Conservation (phyloP, 2,113 vertebrate species). For the Paradoxurus hermaphroditus region DNA sequence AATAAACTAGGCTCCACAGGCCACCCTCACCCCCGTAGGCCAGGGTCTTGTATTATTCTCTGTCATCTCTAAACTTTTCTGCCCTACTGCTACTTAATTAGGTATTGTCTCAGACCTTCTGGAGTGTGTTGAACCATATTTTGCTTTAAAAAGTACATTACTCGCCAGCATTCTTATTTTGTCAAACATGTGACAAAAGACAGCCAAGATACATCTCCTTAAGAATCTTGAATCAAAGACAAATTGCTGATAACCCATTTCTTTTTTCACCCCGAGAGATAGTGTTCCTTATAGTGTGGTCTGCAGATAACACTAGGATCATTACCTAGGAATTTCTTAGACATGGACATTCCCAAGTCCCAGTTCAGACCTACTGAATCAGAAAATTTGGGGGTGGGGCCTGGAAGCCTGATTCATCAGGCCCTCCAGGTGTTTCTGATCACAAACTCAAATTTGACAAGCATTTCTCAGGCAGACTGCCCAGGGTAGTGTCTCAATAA, state of each 20-base stretch:
- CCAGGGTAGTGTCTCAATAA: not conserved
- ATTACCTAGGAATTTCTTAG: not conserved
- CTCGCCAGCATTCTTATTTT: not conserved
- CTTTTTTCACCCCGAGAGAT: not conserved
- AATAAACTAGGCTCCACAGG: not conserved
- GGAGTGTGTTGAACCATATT: not conserved
- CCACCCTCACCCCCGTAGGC: fast-evolving
- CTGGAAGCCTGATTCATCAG: not conserved
- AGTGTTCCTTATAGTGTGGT: not conserved
- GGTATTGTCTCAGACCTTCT: not conserved
- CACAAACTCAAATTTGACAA: not conserved
- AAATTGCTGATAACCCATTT: not conserved
- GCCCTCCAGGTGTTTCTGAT: not conserved
- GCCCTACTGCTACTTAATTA: not conserved
- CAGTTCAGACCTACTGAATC: not conserved
- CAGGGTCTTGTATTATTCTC: not conserved
- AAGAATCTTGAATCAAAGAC: not conserved
- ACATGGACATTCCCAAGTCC: not conserved
- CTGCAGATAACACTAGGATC: not conserved
- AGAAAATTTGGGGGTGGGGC: not conserved
- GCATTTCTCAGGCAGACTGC: not conserved
- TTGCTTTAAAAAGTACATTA: slow-evolving; percentile 3
- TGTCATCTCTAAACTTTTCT: not conserved
- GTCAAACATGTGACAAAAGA: not conserved
- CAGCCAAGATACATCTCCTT: not conserved